Percentiles rank a stretch among this genome's conserved stretches.
Evolutionary conservation across 2,888 invertebrate species (phyloP).

Genomic region (Hypomecis atomaria): DNA sequence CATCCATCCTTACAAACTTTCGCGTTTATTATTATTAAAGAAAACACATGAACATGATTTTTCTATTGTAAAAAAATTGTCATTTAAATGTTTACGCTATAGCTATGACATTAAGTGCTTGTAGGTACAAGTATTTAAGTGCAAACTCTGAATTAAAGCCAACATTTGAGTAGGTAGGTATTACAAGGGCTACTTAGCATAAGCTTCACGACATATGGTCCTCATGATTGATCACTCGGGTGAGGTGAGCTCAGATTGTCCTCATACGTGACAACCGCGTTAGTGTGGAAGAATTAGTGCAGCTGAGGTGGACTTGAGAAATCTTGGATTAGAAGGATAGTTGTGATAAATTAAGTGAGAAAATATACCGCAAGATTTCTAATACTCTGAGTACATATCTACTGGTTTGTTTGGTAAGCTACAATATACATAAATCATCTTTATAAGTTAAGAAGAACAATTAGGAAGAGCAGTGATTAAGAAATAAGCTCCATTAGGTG

Average conservation of each 20-base stretch:
- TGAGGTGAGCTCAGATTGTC: constrained; percentile 73
- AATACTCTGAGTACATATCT: not conserved
- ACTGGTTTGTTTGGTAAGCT: too few species aligned
- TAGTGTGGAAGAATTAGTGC: constrained; percentile 41
- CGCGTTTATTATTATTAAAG: too few species aligned
- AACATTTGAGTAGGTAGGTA: not conserved
- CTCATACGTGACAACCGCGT: constrained; percentile 51
- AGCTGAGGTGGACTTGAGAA: constrained; percentile 27
- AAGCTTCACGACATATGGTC: constrained; percentile 26
- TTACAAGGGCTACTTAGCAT: constrained; percentile 7
- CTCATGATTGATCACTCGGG: constrained; percentile 75
- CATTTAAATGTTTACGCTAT: too few species aligned
- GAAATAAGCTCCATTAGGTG: too few species aligned
- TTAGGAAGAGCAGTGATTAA: too few species aligned
- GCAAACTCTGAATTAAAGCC: not conserved
- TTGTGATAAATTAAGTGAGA: constrained; percentile 27
- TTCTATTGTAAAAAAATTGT: too few species aligned
- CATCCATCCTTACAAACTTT: too few species aligned
- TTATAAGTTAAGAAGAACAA: too few species aligned
- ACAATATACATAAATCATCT: too few species aligned
- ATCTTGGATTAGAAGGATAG: constrained; percentile 24
- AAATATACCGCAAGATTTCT: not conserved
- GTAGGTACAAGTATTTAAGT: too few species aligned
- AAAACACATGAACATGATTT: too few species aligned
- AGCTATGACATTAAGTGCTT: too few species aligned